Conservation (phyloP, 2,797 vertebrate genomes). For the Prionace glauca region DNA sequence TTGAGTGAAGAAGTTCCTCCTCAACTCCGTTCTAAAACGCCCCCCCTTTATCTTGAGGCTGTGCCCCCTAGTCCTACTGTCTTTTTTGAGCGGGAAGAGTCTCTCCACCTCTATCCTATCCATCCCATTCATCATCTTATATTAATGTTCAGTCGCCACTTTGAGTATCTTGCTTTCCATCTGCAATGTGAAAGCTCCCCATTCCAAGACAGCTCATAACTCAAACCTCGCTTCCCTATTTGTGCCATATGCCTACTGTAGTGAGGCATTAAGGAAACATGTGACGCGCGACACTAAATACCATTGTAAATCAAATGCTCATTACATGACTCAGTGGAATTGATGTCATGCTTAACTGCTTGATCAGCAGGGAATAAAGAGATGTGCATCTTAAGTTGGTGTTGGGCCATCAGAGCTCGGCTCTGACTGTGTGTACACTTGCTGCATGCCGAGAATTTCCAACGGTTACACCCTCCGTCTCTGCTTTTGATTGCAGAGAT, state of each 20-base stretch:
- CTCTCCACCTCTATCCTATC: too few relatives aligned
- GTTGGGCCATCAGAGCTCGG: not conserved
- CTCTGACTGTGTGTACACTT: not conserved
- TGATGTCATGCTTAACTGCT: not conserved
- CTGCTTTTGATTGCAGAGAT: not conserved
- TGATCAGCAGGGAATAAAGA: not conserved
- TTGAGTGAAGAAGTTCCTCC: too few relatives aligned
- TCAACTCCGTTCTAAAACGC: too few relatives aligned
- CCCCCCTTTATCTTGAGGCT: too few relatives aligned
- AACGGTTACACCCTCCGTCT: not conserved
- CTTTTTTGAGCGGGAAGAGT: too few relatives aligned
- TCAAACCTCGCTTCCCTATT: not conserved
- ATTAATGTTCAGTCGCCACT: not conserved
- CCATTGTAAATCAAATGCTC: not conserved
- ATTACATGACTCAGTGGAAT: not conserved
- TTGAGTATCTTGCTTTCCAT: not conserved
- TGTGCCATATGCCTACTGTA: not conserved
- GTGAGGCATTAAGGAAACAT: conserved; percentile 1
- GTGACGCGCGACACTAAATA: not conserved
- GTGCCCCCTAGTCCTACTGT: too few relatives aligned
- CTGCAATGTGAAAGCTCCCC: too few relatives aligned
- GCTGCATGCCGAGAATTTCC: not conserved
- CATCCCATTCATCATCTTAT: too few relatives aligned
- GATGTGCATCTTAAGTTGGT: not conserved
- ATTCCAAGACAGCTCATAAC: not conserved